Percentiles rank a stretch among this genome's conserved stretches.
phyloP scores from a whole-genome alignment of 1,140 invertebrate genomes.

The Grapholita molesta region DNA sequence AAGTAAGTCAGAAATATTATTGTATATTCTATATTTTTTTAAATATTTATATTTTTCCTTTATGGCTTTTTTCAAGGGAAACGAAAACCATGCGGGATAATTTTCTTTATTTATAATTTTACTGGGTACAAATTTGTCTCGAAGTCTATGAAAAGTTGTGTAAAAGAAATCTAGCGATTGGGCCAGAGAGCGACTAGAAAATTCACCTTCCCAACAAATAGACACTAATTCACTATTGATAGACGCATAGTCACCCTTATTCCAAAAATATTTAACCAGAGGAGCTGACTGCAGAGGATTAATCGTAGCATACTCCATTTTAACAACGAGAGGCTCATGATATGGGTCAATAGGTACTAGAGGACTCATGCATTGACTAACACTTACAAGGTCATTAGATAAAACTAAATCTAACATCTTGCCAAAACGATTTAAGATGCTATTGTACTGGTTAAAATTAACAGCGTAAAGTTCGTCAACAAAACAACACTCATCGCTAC shows the following conservation, averaged over 20 bases:
- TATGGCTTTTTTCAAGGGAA: neutral
- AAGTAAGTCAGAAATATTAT: neutral
- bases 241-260: neutral
- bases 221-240: neutral
- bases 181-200: neutral
- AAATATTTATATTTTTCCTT: neutral
- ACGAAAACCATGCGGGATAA: neutral
- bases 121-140: neutral
- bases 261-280: neutral
- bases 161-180: neutral
- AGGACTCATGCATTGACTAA: neutral
- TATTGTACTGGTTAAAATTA: constrained; percentile 1
- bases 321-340: neutral
- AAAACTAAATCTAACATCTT: neutral
- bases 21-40: neutral
- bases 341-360: constrained; percentile 4
- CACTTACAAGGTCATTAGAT: neutral
- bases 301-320: neutral
- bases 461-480: neutral
- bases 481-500: neutral
- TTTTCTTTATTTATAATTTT: neutral
- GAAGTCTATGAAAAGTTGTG: neutral
- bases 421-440: neutral
- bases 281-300: neutral
- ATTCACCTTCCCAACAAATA: neutral